Conservation (phyloP, 2,797 vertebrate genomes). For the Neosilurus hyrtlii region DNA sequence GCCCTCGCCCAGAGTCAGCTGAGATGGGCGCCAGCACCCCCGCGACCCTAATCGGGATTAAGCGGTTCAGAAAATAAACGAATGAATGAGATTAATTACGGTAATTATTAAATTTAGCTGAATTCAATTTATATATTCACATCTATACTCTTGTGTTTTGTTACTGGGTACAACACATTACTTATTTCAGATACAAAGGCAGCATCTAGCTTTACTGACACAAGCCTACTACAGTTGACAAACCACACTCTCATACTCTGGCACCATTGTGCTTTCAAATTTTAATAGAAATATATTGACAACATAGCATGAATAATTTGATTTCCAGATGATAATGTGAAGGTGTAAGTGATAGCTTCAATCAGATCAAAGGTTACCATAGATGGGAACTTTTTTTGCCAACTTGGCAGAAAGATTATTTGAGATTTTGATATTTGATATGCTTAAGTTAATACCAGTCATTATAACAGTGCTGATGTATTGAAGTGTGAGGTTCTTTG, state of each 20-base stretch:
- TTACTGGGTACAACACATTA: background rate
- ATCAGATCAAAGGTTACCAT: background rate
- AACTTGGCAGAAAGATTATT: background rate
- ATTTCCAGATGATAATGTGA: constrained; percentile 1
- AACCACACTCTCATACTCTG: constrained; percentile 6
- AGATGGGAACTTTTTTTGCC: background rate
- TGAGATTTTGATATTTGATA: constrained; percentile 6
- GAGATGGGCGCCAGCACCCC: no score
- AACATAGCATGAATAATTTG: background rate
- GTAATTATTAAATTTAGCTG: no score
- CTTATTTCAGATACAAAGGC: constrained; percentile 5
- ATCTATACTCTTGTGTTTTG: background rate
- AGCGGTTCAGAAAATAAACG: no score
- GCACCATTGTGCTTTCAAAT: constrained; percentile 5
- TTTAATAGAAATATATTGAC: constrained; percentile 13
- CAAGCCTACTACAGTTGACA: background rate
- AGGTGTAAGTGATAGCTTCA: constrained; percentile 16
- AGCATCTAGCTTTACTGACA: constrained; percentile 20
- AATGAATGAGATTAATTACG: no score
- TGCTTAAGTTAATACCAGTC: background rate
- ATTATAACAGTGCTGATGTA: background rate
- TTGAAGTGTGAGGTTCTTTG: background rate
- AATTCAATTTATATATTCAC: background rate
- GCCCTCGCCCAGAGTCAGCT: no score
- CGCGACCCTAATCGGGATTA: no score